These are phyloP conservation scores for Kradibia gibbosae DNA, from an alignment of 1,140 invertebrate species.

Conservation along the genomic window DNA sequence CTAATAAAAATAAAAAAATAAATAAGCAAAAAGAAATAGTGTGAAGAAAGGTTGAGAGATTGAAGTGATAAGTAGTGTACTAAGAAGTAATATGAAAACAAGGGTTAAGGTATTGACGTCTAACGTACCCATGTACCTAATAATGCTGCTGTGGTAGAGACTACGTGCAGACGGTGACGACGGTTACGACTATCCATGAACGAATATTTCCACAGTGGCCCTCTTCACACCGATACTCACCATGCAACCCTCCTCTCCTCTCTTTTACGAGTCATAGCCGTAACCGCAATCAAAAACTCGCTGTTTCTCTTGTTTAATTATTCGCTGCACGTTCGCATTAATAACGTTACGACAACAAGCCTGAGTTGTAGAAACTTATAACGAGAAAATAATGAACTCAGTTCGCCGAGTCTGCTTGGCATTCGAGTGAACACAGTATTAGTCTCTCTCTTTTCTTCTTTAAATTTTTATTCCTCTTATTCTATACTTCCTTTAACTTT, in stretches of 20 bases:
- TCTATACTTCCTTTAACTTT: conserved; percentile 8
- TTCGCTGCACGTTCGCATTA: conserved; percentile 69
- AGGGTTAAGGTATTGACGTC: not conserved
- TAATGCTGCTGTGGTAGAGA: not conserved
- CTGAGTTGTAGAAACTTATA: conserved; percentile 71
- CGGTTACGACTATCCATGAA: not conserved
- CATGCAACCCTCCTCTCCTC: too few species aligned
- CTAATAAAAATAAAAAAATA: not conserved
- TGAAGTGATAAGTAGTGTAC: not conserved
- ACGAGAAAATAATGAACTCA: conserved; percentile 72
- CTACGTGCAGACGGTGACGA: not conserved
- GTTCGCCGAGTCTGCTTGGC: conserved; percentile 68
- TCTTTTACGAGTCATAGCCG: too few species aligned
- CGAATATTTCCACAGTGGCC: too few species aligned
- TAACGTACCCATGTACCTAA: not conserved
- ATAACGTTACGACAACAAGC: conserved; percentile 71
- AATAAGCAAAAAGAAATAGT: not conserved
- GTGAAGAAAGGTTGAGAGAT: not conserved
- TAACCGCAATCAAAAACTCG: conserved; percentile 32
- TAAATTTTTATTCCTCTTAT: not conserved
- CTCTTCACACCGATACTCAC: too few species aligned
- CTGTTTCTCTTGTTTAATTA: conserved; percentile 66
- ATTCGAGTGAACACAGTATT: conserved; percentile 62
- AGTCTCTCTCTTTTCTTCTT: conserved; percentile 3
- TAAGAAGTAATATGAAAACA: not conserved